phyloP scores from a whole-genome alignment of 2,888 invertebrate genomes.

The Ornithoptera priamus region DNA sequence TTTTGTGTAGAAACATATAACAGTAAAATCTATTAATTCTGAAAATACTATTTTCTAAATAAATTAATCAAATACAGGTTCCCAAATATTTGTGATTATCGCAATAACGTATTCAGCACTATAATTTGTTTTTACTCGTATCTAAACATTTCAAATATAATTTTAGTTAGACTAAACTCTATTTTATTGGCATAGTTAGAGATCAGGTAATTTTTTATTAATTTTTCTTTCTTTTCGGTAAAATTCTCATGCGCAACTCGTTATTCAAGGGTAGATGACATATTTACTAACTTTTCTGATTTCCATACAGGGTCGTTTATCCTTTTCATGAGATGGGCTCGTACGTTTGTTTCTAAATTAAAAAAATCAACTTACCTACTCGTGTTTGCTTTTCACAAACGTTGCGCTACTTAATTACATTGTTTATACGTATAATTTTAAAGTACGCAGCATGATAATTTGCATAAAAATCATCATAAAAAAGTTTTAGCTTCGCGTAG shows the following conservation, averaged over 20 bases:
- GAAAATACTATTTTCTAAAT: no score
- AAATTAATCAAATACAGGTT: no score
- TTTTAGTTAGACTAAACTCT: not conserved
- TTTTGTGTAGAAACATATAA: not conserved
- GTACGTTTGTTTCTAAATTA: not conserved
- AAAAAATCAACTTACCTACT: not conserved
- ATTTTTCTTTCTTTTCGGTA: not conserved
- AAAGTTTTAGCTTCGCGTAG: slow-evolving; percentile 6
- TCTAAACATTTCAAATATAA: not conserved
- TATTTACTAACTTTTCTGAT: not conserved
- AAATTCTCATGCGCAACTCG: not conserved
- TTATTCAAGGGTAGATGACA: not conserved
- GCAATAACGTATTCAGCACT: no score
- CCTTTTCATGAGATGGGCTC: not conserved
- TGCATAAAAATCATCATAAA: slow-evolving; percentile 4
- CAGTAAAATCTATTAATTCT: not conserved
- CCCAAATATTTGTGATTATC: no score
- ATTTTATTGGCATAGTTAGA: not conserved
- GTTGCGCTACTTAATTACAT: not conserved
- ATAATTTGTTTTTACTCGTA: no score
- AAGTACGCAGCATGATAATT: slow-evolving; percentile 7
- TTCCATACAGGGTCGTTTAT: not conserved
- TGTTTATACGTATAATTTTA: not conserved
- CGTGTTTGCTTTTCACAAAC: not conserved
- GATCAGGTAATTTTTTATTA: not conserved